A percentile compares a stretch with the other conserved stretches of the same genome.
Conservation (phyloP, 2,797 vertebrate genomes). For the Choloepus didactylus region DNA sequence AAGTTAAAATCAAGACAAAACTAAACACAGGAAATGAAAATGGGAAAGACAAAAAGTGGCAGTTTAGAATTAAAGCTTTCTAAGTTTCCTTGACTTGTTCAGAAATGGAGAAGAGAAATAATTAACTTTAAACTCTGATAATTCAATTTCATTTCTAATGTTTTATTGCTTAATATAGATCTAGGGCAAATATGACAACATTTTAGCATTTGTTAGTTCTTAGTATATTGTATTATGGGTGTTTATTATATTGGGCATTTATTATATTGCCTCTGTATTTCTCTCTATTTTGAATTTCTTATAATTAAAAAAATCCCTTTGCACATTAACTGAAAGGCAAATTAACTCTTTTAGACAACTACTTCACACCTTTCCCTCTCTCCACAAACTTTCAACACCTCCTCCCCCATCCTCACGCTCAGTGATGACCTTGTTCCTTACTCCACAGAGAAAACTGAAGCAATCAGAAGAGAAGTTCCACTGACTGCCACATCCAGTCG, state of each 20-base stretch:
- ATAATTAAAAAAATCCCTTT: slow-evolving; percentile 73
- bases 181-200: slow-evolving; percentile 58
- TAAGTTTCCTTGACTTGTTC: background rate
- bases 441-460: background rate
- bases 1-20: background rate
- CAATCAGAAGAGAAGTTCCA: background rate
- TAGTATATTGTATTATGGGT: slow-evolving; percentile 26
- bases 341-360: slow-evolving; percentile 79
- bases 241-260: slow-evolving; percentile 57
- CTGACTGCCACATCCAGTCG: background rate
- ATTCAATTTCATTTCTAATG: slow-evolving; percentile 65
- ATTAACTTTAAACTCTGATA: slow-evolving; percentile 70
- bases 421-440: slow-evolving; percentile 62
- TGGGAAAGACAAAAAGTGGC: background rate
- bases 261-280: background rate
- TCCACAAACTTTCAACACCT: slow-evolving; percentile 77
- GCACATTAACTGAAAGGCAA: slow-evolving; percentile 79
- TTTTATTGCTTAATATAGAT: slow-evolving; percentile 72
- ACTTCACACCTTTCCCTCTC: slow-evolving; percentile 74
- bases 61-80: slow-evolving; percentile 32
- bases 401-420: background rate
- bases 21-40: background rate
- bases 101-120: background rate
- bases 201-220: slow-evolving; percentile 68
- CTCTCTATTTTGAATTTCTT: slow-evolving; percentile 58